These are phyloP conservation scores for Frieseomelitta varia DNA, from an alignment of 1,140 invertebrate genomes.

Conservation along the genomic window DNA sequence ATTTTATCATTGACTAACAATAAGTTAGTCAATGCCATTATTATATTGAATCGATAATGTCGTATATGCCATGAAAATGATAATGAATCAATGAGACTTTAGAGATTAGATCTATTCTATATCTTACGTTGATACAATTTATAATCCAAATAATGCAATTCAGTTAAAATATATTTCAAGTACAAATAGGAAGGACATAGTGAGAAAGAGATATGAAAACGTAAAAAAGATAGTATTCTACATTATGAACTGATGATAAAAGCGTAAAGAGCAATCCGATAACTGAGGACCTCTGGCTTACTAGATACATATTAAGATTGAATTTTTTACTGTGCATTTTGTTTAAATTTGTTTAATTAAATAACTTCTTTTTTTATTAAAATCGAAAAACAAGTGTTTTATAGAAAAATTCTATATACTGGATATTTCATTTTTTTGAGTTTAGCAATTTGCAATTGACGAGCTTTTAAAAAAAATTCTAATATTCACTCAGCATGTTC, in stretches of 20 bases:
- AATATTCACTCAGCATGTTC: background rate
- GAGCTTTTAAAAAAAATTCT: background rate
- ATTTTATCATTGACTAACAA: too few species aligned
- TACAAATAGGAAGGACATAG: too few species aligned
- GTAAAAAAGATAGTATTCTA: background rate
- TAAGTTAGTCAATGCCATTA: too few species aligned
- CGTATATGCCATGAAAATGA: too few species aligned
- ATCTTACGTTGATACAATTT: too few species aligned
- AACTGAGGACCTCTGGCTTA: background rate
- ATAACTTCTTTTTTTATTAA: background rate
- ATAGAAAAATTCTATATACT: background rate
- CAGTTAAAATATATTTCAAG: too few species aligned
- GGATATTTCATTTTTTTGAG: background rate
- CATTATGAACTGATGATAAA: background rate
- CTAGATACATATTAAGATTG: too few species aligned
- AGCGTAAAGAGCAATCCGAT: background rate
- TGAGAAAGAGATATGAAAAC: background rate
- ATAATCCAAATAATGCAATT: too few species aligned
- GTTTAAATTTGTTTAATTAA: background rate
- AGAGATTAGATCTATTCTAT: too few species aligned
- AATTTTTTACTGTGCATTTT: background rate
- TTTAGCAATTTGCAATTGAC: background rate
- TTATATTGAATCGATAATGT: too few species aligned
- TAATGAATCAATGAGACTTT: too few species aligned
- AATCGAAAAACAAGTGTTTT: background rate